phyloP scores from a whole-genome alignment of 2,113 vertebrate genomes.

The Cyprinodon variegatus region DNA sequence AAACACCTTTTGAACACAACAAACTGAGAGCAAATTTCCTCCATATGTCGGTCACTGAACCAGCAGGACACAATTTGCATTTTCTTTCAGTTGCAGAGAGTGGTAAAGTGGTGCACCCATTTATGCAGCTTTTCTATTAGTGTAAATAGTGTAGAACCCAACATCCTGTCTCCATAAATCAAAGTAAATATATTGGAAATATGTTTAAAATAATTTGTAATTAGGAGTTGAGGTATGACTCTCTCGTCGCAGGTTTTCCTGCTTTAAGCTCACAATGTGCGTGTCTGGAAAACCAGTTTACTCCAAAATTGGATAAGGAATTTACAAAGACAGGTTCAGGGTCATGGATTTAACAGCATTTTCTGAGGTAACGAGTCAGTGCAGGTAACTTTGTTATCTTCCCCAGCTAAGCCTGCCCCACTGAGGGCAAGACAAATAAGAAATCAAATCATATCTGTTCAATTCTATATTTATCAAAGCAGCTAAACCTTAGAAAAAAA shows the following conservation, averaged over 20 bases:
- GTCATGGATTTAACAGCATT: slow-evolving; percentile 43
- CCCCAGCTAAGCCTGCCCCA: slow-evolving; percentile 22
- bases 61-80: slow-evolving; percentile 48
- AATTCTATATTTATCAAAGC: slow-evolving; percentile 41
- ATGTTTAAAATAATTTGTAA: not conserved
- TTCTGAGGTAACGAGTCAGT: slow-evolving; percentile 11
- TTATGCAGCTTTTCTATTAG: slow-evolving; percentile 8
- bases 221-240: not conserved
- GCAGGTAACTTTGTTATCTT: slow-evolving; percentile 35
- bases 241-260: not conserved
- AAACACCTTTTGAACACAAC: slow-evolving; percentile 32
- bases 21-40: slow-evolving; percentile 36
- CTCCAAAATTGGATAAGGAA: slow-evolving; percentile 58
- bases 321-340: slow-evolving; percentile 41
- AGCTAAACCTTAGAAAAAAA: slow-evolving; percentile 20
- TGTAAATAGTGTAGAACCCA: slow-evolving; percentile 10
- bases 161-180: slow-evolving; percentile 12
- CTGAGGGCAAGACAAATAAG: slow-evolving; percentile 38
- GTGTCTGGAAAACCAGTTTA: slow-evolving; percentile 41
- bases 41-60: slow-evolving; percentile 69
- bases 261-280: slow-evolving; percentile 32
- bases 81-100: slow-evolving; percentile 49
- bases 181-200: not conserved
- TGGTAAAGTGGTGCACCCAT: slow-evolving; percentile 46
- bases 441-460: slow-evolving; percentile 53